phyloP scores from a whole-genome alignment of 2,888 invertebrate species.

The Helleia helle region DNA sequence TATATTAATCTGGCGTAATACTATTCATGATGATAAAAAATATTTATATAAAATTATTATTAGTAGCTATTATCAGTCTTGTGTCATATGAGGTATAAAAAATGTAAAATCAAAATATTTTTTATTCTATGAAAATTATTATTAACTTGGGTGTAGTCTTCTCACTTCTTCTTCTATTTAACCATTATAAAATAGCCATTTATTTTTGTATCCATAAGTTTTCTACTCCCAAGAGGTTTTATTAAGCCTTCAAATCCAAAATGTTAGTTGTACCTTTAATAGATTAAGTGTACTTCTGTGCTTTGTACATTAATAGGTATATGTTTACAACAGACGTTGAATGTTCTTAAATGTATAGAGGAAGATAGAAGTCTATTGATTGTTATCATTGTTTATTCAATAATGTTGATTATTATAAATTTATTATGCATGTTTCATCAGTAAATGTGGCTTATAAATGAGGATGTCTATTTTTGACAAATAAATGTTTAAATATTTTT shows the following conservation, averaged over 20 bases:
- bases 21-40: not conserved
- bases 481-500: slow-evolving; percentile 63
- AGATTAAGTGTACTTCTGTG: slow-evolving; percentile 36
- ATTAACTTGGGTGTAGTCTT: not conserved
- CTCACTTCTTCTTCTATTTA: slow-evolving; percentile 9
- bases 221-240: slow-evolving; percentile 12
- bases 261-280: slow-evolving; percentile 29
- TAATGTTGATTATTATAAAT: slow-evolving; percentile 68
- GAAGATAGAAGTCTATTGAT: slow-evolving; percentile 60
- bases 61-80: not conserved
- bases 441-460: slow-evolving; percentile 55
- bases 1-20: not conserved
- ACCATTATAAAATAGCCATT: slow-evolving; percentile 13
- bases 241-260: slow-evolving; percentile 19
- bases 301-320: slow-evolving; percentile 42
- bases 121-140: not conserved
- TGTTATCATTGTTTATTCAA: slow-evolving; percentile 69
- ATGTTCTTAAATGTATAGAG: slow-evolving; percentile 56
- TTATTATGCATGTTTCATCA: slow-evolving; percentile 65
- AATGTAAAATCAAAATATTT: not conserved
- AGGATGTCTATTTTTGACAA: slow-evolving; percentile 65
- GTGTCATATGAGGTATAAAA: not conserved
- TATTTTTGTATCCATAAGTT: slow-evolving; percentile 10
- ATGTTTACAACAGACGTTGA: slow-evolving; percentile 55
- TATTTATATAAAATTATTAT: too few relatives aligned